Evolutionary conservation across 2,797 vertebrate species (phyloP).

Genomic region (Sebastes aleutianus): DNA sequence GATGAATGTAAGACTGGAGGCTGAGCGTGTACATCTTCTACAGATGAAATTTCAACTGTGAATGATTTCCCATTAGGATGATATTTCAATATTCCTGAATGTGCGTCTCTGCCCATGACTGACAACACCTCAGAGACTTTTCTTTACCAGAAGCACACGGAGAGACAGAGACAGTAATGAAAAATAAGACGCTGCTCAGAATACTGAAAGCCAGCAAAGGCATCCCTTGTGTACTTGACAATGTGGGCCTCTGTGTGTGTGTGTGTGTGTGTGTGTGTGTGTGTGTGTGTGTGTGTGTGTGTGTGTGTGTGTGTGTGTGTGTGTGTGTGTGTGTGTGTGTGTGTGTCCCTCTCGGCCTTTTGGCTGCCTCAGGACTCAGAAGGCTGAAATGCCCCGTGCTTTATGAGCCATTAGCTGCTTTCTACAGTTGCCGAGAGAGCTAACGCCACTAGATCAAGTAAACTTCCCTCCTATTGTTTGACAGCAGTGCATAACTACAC

Average conservation of each 20-base stretch:
- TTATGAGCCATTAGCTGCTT: slow-evolving; percentile 47
- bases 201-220: slow-evolving; percentile 27
- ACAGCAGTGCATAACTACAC: slow-evolving; percentile 31
- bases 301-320: not conserved
- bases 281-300: not conserved
- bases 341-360: not conserved
- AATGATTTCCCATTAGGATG: not conserved
- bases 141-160: slow-evolving; percentile 8
- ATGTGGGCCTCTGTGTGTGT: not conserved
- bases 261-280: not conserved
- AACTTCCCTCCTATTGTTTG: slow-evolving; percentile 14
- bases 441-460: slow-evolving; percentile 26
- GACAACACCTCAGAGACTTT: slow-evolving; percentile 2
- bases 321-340: not conserved
- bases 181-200: slow-evolving; percentile 30
- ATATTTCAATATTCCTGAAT: not conserved
- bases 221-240: slow-evolving; percentile 24
- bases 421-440: slow-evolving; percentile 24
- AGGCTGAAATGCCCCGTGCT: slow-evolving; percentile 22
- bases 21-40: not conserved
- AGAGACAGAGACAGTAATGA: slow-evolving; percentile 28
- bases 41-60: not conserved
- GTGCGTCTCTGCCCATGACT: not conserved
- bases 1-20: not conserved
- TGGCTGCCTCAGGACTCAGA: slow-evolving; percentile 7